A percentile compares a stretch with the other conserved stretches of the same genome.
Evolutionary conservation across 2,888 invertebrate species (phyloP).

Genomic region (Eutolmus rufibarbis): DNA sequence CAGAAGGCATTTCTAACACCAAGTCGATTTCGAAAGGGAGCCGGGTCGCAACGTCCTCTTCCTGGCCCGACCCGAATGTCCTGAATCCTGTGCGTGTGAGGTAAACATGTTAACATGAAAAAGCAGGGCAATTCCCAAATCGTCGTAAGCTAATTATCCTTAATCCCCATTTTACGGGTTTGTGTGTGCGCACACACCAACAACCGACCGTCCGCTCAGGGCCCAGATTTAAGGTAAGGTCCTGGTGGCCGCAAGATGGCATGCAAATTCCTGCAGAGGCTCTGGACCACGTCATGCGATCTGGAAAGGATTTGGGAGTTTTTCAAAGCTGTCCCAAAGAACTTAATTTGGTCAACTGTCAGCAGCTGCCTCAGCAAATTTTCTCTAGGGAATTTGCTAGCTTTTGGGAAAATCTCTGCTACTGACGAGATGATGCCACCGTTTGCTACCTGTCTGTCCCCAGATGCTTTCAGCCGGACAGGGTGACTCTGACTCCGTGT

Average conservation of each 20-base stretch:
- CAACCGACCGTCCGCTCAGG: neutral
- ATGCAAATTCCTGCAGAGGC: conserved; percentile 31
- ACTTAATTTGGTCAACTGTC: conserved; percentile 41
- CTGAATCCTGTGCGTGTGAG: conserved; percentile 25
- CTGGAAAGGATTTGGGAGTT: conserved; percentile 33
- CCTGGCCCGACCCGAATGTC: neutral
- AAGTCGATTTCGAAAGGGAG: neutral
- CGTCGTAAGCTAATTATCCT: conserved; percentile 47
- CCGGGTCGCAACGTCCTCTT: neutral
- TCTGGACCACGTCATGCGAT: conserved; percentile 3
- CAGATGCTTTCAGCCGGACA: conserved; percentile 31
- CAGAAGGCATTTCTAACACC: conserved; percentile 34
- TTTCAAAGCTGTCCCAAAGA: conserved; percentile 35
- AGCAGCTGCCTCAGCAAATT: conserved; percentile 34
- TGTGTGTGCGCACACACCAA: conserved; percentile 31
- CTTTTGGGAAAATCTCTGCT: conserved; percentile 40
- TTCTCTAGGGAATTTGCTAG: conserved; percentile 41
- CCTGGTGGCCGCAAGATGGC: conserved; percentile 7
- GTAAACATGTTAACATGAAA: conserved; percentile 43
- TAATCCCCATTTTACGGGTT: conserved; percentile 44
- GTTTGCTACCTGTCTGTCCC: conserved; percentile 43
- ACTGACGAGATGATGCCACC: conserved; percentile 43
- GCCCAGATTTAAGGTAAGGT: neutral
- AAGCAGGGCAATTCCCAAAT: conserved; percentile 48
- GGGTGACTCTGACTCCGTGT: neutral